phyloP scores from a whole-genome alignment of 1,140 invertebrate genomes.

The Anastrepha obliqua region DNA sequence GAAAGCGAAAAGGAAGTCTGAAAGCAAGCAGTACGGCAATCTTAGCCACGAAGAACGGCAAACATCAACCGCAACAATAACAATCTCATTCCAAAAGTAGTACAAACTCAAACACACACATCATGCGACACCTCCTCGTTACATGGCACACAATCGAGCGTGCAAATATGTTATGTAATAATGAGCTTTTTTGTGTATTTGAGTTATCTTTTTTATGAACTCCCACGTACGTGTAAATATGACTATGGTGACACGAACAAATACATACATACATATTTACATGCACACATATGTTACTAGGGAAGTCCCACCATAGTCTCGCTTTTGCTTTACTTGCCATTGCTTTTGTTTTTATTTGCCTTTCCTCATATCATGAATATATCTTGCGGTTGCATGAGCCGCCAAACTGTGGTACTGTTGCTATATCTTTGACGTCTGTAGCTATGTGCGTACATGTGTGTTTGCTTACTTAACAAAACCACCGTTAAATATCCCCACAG shows the following conservation, averaged over 20 bases:
- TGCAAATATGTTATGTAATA: background rate
- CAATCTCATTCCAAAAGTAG: background rate
- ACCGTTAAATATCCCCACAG: too few relatives aligned
- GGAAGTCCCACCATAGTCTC: background rate
- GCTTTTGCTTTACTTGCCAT: background rate
- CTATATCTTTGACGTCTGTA: background rate
- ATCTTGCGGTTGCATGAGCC: background rate
- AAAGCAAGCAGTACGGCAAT: slow-evolving; percentile 9
- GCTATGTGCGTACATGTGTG: too few relatives aligned
- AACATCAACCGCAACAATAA: background rate
- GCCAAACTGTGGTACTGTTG: background rate
- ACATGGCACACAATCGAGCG: background rate
- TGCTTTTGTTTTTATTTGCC: background rate
- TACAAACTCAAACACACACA: too few relatives aligned
- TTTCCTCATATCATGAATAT: background rate
- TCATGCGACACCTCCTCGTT: too few relatives aligned
- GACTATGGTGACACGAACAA: background rate
- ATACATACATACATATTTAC: background rate
- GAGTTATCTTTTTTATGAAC: slow-evolving; percentile 1
- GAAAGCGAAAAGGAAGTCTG: background rate
- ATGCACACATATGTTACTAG: background rate
- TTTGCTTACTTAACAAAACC: too few relatives aligned
- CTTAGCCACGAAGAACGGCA: background rate
- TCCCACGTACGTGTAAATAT: slow-evolving; percentile 9
- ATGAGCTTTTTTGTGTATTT: background rate